Base-by-base conservation (phyloP, 1,140 invertebrate species). In the Drosophila repletoides region DNA sequence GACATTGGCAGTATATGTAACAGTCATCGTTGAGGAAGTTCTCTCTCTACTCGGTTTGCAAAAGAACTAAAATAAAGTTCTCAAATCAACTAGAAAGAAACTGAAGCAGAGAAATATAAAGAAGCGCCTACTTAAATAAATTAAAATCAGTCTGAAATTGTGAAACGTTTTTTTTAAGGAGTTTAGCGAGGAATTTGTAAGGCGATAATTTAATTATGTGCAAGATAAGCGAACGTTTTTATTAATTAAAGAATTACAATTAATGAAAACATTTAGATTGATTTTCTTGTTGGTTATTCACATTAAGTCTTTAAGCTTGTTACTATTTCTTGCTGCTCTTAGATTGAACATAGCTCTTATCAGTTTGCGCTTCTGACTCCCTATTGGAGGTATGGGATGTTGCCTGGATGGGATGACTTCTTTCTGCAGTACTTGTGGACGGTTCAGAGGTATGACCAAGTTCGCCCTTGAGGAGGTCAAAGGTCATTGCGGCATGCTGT, bases 1-100 rank as follows among this genome's bases (percentile, higher is more conserved):
- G 0, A 89, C 87, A 26, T 51, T 45, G 0, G 80, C 58, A 0
- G 87, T 88, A 38, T 89, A 89, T 7, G 87, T 87, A 6, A 89
- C 87, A 21, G 87, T 89, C 87, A 89, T 89, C 24, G 26, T 52
- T 68, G 34, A 49, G 0, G 5, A 0, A 1, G 3, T 6, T 26
- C 10, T n/a, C n/a, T n/a, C n/a, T n/a, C n/a, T n/a, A n/a, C n/a
- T n/a, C n/a, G n/a, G n/a, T n/a, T n/a, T n/a, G n/a, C n/a, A 9
- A 48, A 26, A 41, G 4, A 40, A 70, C 14, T 41, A 6, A 10
- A 12, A 31, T 12, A 17, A 14, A 5, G 24, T 49, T 6, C n/a
- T 21, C 1, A 1, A 1, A 6, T 6, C 6, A 43, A 6, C 2
- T 14, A 6, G 15, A 0, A 12, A 1, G 7, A 2, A 9, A 21